A percentile compares a stretch with the other conserved stretches of the same genome.
Evolutionary conservation across 1,140 invertebrate species (phyloP).

Genomic region (Melipona quadrifasciata): DNA sequence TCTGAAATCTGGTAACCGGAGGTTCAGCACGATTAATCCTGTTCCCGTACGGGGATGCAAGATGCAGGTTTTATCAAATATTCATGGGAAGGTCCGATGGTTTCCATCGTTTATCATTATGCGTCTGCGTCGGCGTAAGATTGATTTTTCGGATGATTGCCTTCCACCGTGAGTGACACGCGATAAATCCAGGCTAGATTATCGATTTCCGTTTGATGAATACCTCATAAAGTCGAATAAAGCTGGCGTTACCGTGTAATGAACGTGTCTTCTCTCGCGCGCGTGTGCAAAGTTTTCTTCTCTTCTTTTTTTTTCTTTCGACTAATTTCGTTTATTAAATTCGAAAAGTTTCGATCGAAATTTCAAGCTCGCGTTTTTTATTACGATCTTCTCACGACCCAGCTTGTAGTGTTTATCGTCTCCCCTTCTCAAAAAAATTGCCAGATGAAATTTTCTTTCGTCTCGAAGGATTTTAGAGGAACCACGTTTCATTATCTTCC

Average conservation of each 20-base stretch:
- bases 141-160: conserved; percentile 21
- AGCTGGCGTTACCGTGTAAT: not conserved
- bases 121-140: not conserved
- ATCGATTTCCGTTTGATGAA: conserved; percentile 30
- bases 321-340: not conserved
- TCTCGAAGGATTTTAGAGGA: not conserved
- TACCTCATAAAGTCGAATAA: conserved; percentile 16
- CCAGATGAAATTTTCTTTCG: not conserved
- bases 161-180: not conserved
- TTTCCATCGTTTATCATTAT: conserved; percentile 37
- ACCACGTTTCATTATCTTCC: not conserved
- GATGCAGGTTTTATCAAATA: conserved; percentile 12
- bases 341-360: not conserved
- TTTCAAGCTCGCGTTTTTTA: not conserved
- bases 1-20: not conserved
- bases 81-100: not conserved
- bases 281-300: not conserved
- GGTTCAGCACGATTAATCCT: not conserved
- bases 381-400: not conserved
- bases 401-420: not conserved
- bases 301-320: not conserved
- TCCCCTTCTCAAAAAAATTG: too few relatives aligned
- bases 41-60: not conserved
- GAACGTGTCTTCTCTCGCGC: not conserved
- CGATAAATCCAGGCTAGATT: conserved; percentile 17